These are phyloP conservation scores for Drosophila varians DNA, from an alignment of 1,140 invertebrate species.

Conservation along the genomic window DNA sequence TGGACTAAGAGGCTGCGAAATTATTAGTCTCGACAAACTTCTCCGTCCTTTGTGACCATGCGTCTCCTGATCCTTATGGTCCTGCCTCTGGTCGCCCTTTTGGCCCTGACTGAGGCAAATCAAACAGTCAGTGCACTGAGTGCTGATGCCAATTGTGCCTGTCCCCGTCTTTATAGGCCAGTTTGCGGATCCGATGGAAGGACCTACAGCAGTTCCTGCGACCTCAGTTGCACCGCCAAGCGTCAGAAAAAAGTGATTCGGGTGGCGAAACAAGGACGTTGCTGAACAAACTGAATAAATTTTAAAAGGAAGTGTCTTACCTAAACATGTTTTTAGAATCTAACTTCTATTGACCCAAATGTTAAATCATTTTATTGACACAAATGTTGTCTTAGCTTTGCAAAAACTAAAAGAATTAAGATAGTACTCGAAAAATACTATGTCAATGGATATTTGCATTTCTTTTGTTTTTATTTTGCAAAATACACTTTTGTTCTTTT, in stretches of 20 bases:
- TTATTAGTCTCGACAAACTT: conserved; percentile 46
- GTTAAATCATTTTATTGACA: conserved; percentile 19
- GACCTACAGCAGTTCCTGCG: conserved; percentile 66
- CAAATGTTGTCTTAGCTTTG: conserved; percentile 28
- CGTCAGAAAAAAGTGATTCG: conserved; percentile 38
- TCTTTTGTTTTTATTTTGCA: neutral
- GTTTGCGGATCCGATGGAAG: conserved; percentile 62
- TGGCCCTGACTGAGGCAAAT: conserved; percentile 10
- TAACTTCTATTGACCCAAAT: conserved; percentile 33
- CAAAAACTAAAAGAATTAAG: conserved; percentile 16
- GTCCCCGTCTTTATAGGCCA: conserved; percentile 45
- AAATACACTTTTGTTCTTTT: neutral
- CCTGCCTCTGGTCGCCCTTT: conserved; percentile 33
- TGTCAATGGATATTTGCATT: neutral
- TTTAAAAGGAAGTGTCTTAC: no score
- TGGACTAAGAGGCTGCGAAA: conserved; percentile 16
- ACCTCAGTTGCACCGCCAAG: conserved; percentile 42
- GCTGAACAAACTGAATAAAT: conserved; percentile 27
- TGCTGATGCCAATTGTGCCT: conserved; percentile 34
- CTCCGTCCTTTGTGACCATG: conserved; percentile 39
- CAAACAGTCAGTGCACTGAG: neutral
- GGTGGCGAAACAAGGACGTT: conserved; percentile 33
- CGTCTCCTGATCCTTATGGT: conserved; percentile 50
- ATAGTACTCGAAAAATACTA: neutral
- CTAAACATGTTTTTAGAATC: neutral